Conservation (phyloP, 2,797 vertebrate species). For the Microchirus variegatus region DNA sequence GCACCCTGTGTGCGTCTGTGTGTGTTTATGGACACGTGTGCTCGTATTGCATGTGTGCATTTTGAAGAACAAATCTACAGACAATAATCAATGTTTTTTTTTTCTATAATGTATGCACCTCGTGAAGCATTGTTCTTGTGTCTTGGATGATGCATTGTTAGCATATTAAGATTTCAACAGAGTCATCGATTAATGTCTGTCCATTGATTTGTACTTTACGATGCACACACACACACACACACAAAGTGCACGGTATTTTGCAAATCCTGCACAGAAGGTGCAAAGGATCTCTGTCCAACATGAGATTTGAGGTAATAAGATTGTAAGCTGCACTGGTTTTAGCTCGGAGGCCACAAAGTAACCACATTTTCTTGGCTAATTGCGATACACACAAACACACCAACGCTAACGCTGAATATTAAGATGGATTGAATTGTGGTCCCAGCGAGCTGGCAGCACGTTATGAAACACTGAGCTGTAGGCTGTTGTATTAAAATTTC, state of each 20-base stretch:
- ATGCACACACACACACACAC: slow-evolving; percentile 10
- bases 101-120: slow-evolving; percentile 1
- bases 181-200: slow-evolving; percentile 16
- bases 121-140: slow-evolving; percentile 19
- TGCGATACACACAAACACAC: slow-evolving; percentile 8
- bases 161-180: slow-evolving; percentile 30
- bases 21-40: not conserved
- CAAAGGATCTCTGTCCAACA: not conserved
- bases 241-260: not conserved
- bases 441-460: slow-evolving; percentile 9
- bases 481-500: slow-evolving; percentile 10
- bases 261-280: not conserved
- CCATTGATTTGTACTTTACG: slow-evolving; percentile 29
- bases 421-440: slow-evolving; percentile 22
- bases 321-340: not conserved
- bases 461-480: slow-evolving; percentile 15
- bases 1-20: not conserved
- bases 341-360: not conserved
- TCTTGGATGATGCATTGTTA: slow-evolving; percentile 28
- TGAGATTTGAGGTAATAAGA: not conserved
- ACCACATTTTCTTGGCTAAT: slow-evolving; percentile 15
- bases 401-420: slow-evolving; percentile 4
- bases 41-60: slow-evolving; percentile 9
- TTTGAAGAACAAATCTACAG: slow-evolving; percentile 15
- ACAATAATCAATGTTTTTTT: slow-evolving; percentile 27